Conservation (phyloP, 2,113 vertebrate species). For the Pavo muticus region DNA sequence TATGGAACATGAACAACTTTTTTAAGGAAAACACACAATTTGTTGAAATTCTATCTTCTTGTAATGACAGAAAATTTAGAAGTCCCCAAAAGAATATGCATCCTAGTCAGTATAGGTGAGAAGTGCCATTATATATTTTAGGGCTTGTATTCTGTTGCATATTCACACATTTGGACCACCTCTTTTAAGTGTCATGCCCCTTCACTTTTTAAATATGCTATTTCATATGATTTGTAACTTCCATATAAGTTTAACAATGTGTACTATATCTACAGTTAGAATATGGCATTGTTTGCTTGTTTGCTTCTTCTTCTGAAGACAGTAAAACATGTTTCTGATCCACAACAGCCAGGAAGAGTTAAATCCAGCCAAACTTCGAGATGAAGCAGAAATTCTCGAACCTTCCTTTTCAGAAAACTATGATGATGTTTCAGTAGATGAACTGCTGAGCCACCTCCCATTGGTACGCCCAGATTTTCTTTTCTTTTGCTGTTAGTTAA, state of each 20-base stretch:
- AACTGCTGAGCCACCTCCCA: conserved; percentile 84
- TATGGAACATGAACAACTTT: neutral
- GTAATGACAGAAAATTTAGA: neutral
- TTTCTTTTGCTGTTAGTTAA: neutral
- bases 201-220: neutral
- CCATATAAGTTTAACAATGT: neutral
- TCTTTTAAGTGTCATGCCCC: neutral
- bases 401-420: conserved; percentile 87
- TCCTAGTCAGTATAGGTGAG: neutral
- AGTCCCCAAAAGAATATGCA: neutral
- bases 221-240: neutral
- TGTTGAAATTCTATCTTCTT: neutral
- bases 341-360: conserved; percentile 85
- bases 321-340: conserved; percentile 32
- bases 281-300: neutral
- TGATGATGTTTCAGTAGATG: conserved; percentile 82
- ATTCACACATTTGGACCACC: neutral
- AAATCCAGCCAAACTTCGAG: conserved; percentile 77
- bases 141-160: neutral
- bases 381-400: conserved; percentile 84
- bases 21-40: neutral
- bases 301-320: neutral
- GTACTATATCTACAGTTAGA: neutral
- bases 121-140: neutral
- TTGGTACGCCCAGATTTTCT: conserved; percentile 78